These are phyloP conservation scores for Drosophila testacea DNA, from an alignment of 2,888 invertebrate species.

Conservation along the genomic window DNA sequence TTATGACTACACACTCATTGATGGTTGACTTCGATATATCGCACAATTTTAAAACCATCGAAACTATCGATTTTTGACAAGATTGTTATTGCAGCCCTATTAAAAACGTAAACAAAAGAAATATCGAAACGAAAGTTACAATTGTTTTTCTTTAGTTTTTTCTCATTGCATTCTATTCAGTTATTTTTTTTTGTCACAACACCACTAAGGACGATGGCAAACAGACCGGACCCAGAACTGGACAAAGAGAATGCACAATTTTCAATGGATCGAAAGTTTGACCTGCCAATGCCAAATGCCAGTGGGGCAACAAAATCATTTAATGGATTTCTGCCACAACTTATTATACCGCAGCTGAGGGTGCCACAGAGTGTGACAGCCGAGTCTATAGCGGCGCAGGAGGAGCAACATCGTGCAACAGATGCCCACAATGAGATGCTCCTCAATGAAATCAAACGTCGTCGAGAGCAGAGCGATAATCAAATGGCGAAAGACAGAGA, in stretches of 20 bases:
- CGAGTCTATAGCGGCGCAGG: conserved; percentile 22
- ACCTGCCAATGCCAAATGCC: conserved; percentile 29
- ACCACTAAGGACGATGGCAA: conserved; percentile 31
- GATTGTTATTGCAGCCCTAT: background rate
- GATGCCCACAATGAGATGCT: conserved; percentile 46
- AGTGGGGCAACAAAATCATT: conserved; percentile 37
- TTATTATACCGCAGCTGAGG: conserved; percentile 49
- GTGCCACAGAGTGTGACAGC: conserved; percentile 38
- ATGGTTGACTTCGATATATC: background rate
- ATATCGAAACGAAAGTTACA: conserved; percentile 16
- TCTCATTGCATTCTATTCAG: conserved; percentile 2
- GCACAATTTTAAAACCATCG: background rate
- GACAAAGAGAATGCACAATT: conserved; percentile 35
- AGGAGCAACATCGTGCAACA: conserved; percentile 34
- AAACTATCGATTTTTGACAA: background rate
- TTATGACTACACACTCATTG: too few relatives aligned
- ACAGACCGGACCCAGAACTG: conserved; percentile 21
- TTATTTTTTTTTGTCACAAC: conserved; percentile 10
- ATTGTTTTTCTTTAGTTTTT: conserved; percentile 21
- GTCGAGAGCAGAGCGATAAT: conserved; percentile 14
- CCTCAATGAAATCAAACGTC: conserved; percentile 50
- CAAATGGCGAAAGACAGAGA: background rate
- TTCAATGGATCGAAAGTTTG: conserved; percentile 63
- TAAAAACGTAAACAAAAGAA: conserved; percentile 35
- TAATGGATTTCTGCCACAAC: conserved; percentile 8